Evolutionary conservation across 2,888 invertebrate genomes (phyloP), one percentile per base, ranked within the genome.

Genomic region (Ichneumoninae sp.): DNA sequence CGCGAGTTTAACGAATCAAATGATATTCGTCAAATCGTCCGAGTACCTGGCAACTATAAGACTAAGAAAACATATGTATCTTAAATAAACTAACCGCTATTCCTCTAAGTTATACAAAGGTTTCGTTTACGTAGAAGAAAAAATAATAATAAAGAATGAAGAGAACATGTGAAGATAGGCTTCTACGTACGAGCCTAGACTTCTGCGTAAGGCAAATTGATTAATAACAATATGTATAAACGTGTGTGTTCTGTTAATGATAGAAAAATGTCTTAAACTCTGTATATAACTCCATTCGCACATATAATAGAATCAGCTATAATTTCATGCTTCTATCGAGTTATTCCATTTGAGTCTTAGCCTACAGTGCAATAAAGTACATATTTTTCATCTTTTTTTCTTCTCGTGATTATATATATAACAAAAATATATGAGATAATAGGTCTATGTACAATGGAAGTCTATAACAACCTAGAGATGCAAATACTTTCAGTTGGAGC

Each of bases 351-450:
- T 74, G 54, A 79, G 52, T 70, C 66, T 83, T 81, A 85, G n/a
- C 66, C 71, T 82, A 85, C 57, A 79, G 81, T 85, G 88, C 88
- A 87, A 90, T 89, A 89, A 90, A 91, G 90, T 91, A 91, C 88
- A 88, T 89, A 86, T 88, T 88, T 86, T 54, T 54, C 54, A 6
- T 36, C 54, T 54, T 54, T 22, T 26, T 22, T 57, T 26, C 3
- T 30, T 57, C 16, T 83, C 89, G 90, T 89, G 89, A 87, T 87
- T 86, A 90, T 87, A 88, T 89, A 89, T 89, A 90, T 91, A 92
- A 92, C 91, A 93, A 93, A 93, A 92, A 92, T 93, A 93, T 90
- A 92, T 89, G 91, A 84, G 81, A 90, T 89, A 89, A 90, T 91
- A 89, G 90, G 86, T 89, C 66, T 91, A 93, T 93, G 73, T 93